Evolutionary conservation across 2,888 invertebrate species (phyloP).

Genomic region (Alcis repandata): DNA sequence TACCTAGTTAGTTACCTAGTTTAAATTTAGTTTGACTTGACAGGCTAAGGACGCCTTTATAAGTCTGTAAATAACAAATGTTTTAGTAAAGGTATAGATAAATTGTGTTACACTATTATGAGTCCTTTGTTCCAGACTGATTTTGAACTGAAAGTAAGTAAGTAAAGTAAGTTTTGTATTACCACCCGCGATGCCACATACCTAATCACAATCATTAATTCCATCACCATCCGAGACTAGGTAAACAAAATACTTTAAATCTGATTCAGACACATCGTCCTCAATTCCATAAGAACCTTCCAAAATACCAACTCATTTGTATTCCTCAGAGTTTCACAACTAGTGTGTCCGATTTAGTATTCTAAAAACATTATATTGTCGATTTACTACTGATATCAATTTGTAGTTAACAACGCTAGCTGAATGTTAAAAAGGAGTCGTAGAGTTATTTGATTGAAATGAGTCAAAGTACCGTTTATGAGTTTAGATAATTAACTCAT

Average conservation of each 20-base stretch:
- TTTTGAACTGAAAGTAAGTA: too few relatives aligned
- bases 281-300: constrained; percentile 53
- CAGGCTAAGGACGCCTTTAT: too few relatives aligned
- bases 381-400: constrained; percentile 84
- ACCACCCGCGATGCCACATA: neutral
- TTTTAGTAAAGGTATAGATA: too few relatives aligned
- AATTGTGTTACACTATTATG: too few relatives aligned
- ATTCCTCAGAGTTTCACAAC: constrained; percentile 62
- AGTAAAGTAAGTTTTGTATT: neutral
- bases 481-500: neutral
- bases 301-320: constrained; percentile 66
- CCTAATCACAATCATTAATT: constrained; percentile 10
- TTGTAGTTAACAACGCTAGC: constrained; percentile 68
- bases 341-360: constrained; percentile 72
- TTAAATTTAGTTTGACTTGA: too few relatives aligned
- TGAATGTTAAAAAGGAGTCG: constrained; percentile 64
- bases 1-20: too few relatives aligned
- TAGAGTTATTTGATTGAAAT: constrained; percentile 50
- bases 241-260: constrained; percentile 38
- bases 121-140: too few relatives aligned
- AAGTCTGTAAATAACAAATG: too few relatives aligned
- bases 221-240: constrained; percentile 16
- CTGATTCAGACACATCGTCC: constrained; percentile 52
- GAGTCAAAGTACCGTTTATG: neutral
- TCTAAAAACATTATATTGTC: constrained; percentile 64